Conservation (phyloP, 2,113 vertebrate genomes). For the Arothron firmamentum region DNA sequence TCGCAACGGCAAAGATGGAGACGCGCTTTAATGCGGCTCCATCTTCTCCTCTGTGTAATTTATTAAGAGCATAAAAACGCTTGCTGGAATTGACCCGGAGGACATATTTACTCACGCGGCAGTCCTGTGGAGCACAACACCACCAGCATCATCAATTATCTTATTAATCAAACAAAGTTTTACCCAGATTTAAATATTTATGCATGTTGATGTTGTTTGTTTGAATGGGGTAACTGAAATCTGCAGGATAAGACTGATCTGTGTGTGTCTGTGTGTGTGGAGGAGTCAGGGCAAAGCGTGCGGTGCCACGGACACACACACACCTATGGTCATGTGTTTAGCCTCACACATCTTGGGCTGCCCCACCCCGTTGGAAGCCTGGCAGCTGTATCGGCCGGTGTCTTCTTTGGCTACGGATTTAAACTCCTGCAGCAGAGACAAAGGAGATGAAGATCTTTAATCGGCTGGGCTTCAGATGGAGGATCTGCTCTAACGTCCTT, state of each 20-base stretch:
- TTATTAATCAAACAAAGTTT: too few relatives aligned
- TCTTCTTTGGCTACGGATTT: slow-evolving; percentile 63
- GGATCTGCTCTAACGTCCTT: neutral
- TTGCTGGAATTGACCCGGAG: slow-evolving; percentile 9
- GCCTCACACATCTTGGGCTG: slow-evolving; percentile 52
- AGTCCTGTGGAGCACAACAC: too few relatives aligned
- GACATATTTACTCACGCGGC: slow-evolving; percentile 12
- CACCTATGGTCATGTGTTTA: slow-evolving; percentile 67
- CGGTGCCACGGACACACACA: slow-evolving; percentile 17
- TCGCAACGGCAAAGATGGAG: neutral
- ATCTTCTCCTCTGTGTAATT: slow-evolving; percentile 8
- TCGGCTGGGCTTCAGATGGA: neutral
- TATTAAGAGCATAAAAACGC: slow-evolving; percentile 9
- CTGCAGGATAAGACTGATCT: too few relatives aligned
- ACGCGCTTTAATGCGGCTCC: neutral
- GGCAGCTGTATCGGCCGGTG: slow-evolving; percentile 61
- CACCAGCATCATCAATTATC: too few relatives aligned
- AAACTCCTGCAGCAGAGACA: slow-evolving; percentile 54
- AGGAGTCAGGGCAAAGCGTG: neutral
- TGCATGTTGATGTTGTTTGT: slow-evolving; percentile 12
- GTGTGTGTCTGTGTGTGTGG: neutral
- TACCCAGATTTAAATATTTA: too few relatives aligned
- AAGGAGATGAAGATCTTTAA: neutral
- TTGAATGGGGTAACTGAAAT: neutral
- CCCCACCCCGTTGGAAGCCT: slow-evolving; percentile 62